Base-by-base conservation (phyloP, 2,797 vertebrate genomes). In the Orestias chungarensis region DNA sequence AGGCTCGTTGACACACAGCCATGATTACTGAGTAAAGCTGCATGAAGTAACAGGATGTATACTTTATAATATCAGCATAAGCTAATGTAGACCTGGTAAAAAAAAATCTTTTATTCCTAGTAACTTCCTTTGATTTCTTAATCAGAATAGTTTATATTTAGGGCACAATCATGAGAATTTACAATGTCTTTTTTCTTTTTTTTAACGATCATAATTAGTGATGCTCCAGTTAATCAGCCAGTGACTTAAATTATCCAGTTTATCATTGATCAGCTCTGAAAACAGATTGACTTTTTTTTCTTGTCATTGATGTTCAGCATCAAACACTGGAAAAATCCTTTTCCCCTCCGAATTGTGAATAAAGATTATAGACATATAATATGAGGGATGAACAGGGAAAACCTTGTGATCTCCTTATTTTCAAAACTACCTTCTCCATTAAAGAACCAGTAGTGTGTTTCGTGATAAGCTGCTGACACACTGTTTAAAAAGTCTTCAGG, bases 1-100 rank as follows among this genome's bases (percentile, higher is more conserved):
- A 89, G 76, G 68, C 72, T 78, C 54, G 83, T 64, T 81, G 66
- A 84, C 81, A 86, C 77, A 80, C 70, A 46, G 70, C 66, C 68
- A 44, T 77, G 59, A 80, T 75, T 81, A 75, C 57, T 80, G 50
- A 82, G 49, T 78, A 79, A 59, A 55, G 33, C 66, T 52, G 66
- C 59, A 64, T 3, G 3, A 35, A 65, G 65, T 75, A 57, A 64
- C 14, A 43, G 38, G 55, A 47, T 44, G 50, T 62, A 61, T 43
- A 38, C 66, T 73, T 62, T 69, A 44, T 70, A 54, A 29, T 4
- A 40, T 47, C 31, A 25, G 54, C 25, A 10, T n/a, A 50, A n/a
- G 49, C 49, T 10, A n/a, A 50, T 12, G 49, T 50, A n/a, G 8
- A n/a, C n/a, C n/a, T n/a, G 3, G 23, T 8, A 23, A 57, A 76